phyloP scores from a whole-genome alignment of 2,113 vertebrate genomes.

The Steatornis caripensis region DNA sequence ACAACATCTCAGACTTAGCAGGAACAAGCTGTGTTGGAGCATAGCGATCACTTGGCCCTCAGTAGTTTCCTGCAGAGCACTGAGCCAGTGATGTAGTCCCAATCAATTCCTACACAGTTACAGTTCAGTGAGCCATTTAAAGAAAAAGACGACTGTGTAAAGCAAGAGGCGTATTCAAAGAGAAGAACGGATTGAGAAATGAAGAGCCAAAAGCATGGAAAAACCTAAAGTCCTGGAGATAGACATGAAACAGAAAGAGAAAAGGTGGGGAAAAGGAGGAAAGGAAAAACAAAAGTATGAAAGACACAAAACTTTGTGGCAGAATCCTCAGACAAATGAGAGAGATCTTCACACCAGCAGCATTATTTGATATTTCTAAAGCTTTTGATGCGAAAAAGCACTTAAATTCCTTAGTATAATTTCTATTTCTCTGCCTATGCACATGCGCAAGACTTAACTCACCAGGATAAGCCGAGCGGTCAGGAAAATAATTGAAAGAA shows the following conservation, averaged over 20 bases:
- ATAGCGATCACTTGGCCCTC: constrained; percentile 41
- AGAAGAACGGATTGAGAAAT: background rate
- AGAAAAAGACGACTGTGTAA: background rate
- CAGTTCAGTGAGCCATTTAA: constrained; percentile 52
- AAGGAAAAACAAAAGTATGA: background rate
- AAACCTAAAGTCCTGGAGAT: background rate
- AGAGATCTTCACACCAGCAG: background rate
- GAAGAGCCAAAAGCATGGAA: background rate
- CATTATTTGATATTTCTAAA: background rate
- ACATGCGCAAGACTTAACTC: background rate
- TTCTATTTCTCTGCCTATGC: background rate
- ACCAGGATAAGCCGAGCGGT: background rate
- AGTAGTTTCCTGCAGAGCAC: constrained; percentile 8
- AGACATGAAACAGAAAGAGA: background rate
- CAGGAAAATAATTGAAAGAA: background rate
- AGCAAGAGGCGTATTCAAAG: background rate
- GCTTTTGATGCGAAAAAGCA: background rate
- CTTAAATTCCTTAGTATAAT: background rate
- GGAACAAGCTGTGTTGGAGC: constrained; percentile 21
- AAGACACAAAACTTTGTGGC: background rate
- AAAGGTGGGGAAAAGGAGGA: background rate
- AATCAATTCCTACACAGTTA: constrained; percentile 61
- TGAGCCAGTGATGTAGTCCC: constrained; percentile 45
- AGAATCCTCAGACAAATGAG: background rate
- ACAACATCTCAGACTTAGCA: constrained; percentile 14